Percentiles rank a stretch among this genome's conserved stretches.
Evolutionary conservation across 2,797 vertebrate species (phyloP).

Genomic region (Echiichthys vipera): DNA sequence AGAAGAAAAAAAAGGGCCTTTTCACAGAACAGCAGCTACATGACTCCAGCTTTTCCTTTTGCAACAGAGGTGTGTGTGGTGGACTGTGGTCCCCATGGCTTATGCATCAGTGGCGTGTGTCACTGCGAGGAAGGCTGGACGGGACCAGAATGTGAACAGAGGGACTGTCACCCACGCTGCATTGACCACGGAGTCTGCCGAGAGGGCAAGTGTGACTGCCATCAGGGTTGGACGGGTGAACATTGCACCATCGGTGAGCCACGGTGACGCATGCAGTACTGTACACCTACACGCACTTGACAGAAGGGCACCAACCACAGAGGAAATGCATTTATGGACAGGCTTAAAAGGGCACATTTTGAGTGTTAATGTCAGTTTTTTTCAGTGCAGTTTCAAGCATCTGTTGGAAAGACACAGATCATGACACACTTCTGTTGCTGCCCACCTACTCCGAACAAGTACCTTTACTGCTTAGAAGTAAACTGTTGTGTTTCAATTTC

Average conservation of each 20-base stretch:
- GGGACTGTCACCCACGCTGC: conserved; percentile 96
- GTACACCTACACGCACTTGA: conserved; percentile 53
- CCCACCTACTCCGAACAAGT: conserved; percentile 30
- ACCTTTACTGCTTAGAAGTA: neutral
- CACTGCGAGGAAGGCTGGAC: conserved; percentile 98
- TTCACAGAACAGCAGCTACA: conserved; percentile 38
- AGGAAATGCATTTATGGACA: conserved; percentile 44
- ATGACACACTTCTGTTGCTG: conserved; percentile 27
- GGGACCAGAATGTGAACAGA: conserved; percentile 91
- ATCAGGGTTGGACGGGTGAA: conserved; percentile 98
- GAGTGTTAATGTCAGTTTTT: conserved; percentile 72
- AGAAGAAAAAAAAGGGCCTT: neutral
- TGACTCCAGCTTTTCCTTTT: conserved; percentile 48
- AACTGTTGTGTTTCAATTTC: conserved; percentile 24
- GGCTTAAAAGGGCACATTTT: conserved; percentile 58
- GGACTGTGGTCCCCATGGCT: conserved; percentile 93
- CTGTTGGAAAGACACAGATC: conserved; percentile 21
- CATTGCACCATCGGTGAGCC: conserved; percentile 98
- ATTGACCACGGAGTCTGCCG: conserved; percentile 95
- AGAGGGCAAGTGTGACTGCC: conserved; percentile 97
- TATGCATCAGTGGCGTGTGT: conserved; percentile 93
- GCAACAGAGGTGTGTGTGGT: conserved; percentile 90
- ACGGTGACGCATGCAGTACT: conserved; percentile 42
- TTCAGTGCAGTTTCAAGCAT: conserved; percentile 37
- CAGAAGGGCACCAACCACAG: conserved; percentile 51